Evolutionary conservation across 2,888 invertebrate species (phyloP).

Genomic region (Ectemnius cavifrons): DNA sequence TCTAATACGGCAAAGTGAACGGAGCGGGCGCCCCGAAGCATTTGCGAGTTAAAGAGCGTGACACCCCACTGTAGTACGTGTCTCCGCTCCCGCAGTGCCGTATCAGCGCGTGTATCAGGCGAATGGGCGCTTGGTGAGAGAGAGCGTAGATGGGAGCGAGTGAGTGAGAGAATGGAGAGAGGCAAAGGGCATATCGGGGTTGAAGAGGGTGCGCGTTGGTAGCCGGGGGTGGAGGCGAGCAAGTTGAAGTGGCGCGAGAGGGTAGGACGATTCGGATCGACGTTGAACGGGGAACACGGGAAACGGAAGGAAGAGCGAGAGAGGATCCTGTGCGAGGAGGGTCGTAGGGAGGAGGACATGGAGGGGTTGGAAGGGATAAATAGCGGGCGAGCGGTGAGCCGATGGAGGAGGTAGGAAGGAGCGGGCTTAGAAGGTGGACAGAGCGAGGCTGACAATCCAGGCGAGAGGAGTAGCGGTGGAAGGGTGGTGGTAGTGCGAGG

Average conservation of each 20-base stretch:
- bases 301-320: constrained; percentile 13
- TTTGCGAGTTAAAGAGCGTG: constrained; percentile 73
- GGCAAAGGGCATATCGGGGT: neutral
- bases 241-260: constrained; percentile 8
- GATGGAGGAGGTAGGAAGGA: constrained; percentile 37
- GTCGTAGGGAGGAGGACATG: neutral
- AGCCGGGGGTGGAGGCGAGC: constrained; percentile 1
- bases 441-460: constrained; percentile 7
- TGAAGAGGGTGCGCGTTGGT: neutral
- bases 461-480: constrained; percentile 6
- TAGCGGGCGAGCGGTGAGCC: constrained; percentile 14
- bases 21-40: constrained; percentile 49
- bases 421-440: constrained; percentile 41
- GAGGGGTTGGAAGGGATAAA: constrained; percentile 29
- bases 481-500: constrained; percentile 13
- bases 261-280: constrained; percentile 4
- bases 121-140: constrained; percentile 20
- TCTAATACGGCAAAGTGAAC: constrained; percentile 73
- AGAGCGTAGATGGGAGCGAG: neutral
- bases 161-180: neutral
- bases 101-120: constrained; percentile 49
- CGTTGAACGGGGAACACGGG: neutral
- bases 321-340: neutral
- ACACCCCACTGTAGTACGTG: constrained; percentile 56
- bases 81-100: constrained; percentile 8